Evolutionary conservation across 2,888 invertebrate genomes (phyloP).

Genomic region (Diachrysia chrysitis): DNA sequence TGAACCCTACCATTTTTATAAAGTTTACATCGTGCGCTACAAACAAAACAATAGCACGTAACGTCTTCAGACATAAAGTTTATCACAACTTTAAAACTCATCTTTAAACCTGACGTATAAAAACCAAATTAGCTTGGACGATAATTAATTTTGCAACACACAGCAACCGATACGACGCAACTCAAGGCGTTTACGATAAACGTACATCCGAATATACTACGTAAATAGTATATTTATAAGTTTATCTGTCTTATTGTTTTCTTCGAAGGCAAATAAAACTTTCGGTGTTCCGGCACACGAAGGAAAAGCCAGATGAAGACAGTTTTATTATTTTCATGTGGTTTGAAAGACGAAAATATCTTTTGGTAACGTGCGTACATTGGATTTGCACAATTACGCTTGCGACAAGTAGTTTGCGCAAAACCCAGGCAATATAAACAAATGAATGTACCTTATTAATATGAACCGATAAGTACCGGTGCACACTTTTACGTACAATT

Average conservation of each 20-base stretch:
- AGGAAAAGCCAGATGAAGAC: slow-evolving; percentile 31
- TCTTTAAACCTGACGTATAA: slow-evolving; percentile 17
- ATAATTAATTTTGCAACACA: slow-evolving; percentile 24
- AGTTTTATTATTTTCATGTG: slow-evolving; percentile 41
- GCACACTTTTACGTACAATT: neutral
- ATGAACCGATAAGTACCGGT: neutral
- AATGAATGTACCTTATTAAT: neutral
- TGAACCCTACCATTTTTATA: slow-evolving; percentile 9
- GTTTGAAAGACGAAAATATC: slow-evolving; percentile 13
- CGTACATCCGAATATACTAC: slow-evolving; percentile 65
- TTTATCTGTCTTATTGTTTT: slow-evolving; percentile 53
- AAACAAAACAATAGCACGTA: slow-evolving; percentile 16
- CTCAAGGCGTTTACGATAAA: slow-evolving; percentile 41
- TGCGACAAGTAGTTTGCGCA: neutral
- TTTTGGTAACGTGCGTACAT: neutral
- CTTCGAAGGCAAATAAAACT: slow-evolving; percentile 37
- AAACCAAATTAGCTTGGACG: slow-evolving; percentile 23
- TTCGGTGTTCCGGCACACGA: slow-evolving; percentile 30
- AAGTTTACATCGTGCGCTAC: slow-evolving; percentile 16
- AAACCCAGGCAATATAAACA: neutral
- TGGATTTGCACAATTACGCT: neutral
- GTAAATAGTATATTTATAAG: slow-evolving; percentile 62
- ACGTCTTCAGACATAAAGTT: slow-evolving; percentile 21
- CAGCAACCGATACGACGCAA: slow-evolving; percentile 25
- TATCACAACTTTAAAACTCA: neutral